A percentile compares a stretch with the other conserved stretches of the same genome.
phyloP scores from a whole-genome alignment of 2,797 vertebrate genomes.

The Micrastur ruficollis region DNA sequence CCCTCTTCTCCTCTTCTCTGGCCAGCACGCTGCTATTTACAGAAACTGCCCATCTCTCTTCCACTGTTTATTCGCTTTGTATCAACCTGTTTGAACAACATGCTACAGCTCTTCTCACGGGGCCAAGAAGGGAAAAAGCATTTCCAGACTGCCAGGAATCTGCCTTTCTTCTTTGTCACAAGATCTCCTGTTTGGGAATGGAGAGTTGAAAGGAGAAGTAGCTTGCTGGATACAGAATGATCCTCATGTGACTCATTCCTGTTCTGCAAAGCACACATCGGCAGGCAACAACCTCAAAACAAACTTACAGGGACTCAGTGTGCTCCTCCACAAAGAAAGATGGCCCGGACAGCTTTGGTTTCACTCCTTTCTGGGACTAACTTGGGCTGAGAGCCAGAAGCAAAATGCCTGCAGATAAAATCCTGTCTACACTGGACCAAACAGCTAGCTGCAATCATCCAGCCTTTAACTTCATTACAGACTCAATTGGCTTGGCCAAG shows the following conservation, averaged over 20 bases:
- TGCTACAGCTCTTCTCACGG: neutral
- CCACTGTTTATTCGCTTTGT: slow-evolving; percentile 40
- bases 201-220: slow-evolving; percentile 60
- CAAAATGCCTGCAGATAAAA: slow-evolving; percentile 44
- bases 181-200: slow-evolving; percentile 21
- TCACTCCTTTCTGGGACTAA: slow-evolving; percentile 47
- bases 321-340: slow-evolving; percentile 6
- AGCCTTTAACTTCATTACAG: slow-evolving; percentile 6
- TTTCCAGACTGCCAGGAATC: slow-evolving; percentile 8
- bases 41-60: slow-evolving; percentile 31
- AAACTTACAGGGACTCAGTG: slow-evolving; percentile 34
- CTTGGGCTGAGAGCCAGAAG: slow-evolving; percentile 10
- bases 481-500: neutral
- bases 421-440: neutral
- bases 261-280: neutral
- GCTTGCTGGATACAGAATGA: slow-evolving; percentile 19
- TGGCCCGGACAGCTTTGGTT: neutral
- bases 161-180: slow-evolving; percentile 34
- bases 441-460: neutral
- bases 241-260: slow-evolving; percentile 53
- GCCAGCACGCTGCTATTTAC: slow-evolving; percentile 21
- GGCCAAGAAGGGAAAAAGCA: neutral
- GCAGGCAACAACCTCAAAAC: slow-evolving; percentile 38
- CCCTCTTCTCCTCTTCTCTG: neutral
- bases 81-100: slow-evolving; percentile 63